Evolutionary conservation across 2,888 invertebrate species (phyloP), one percentile per base, ranked within the genome.

Genomic region (Pheosia tremula): DNA sequence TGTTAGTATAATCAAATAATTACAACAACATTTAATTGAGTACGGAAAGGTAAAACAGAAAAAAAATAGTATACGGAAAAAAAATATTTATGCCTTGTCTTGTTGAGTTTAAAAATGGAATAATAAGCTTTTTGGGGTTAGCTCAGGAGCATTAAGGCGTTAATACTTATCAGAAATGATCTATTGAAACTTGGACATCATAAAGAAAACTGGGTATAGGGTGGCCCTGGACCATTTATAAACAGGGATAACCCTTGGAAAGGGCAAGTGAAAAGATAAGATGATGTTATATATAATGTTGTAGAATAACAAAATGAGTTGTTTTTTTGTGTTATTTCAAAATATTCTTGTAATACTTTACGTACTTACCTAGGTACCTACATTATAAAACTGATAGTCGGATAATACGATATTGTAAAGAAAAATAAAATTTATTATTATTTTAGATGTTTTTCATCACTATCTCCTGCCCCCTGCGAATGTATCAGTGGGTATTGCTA

Each of bases 401-500:
- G n/a, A n/a, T 47, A 47, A 47, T n/a, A 47, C 47, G 5, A 39
- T 39, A 39, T 55, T 39, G 38, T 55, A 53, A 59, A 55, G 54
- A 24, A 39, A 63, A 56, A 71, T 72, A 58, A 62, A 60, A 69
- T 56, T 64, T 61, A 73, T 66, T 59, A 64, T 24, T 24, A 67
- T 61, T 58, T 45, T 57, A 59, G 47, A 55, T 72, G 67, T 79
- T 82, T 77, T 79, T 74, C 68, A 62, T 57, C 63, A 68, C 75
- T 83, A 82, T 83, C 81, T 60, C 43, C 62, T 77, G 79, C 82
- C 83, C 81, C 84, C 82, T 64, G 74, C 75, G 68, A 72, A 79
- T 65, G 78, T 81, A 85, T 83, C 84, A 67, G 79, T 79, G 74
- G 73, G 75, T 79, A 82, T 83, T 84, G 83, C 82, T 76, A 82